Evolutionary conservation across 2,888 invertebrate genomes (phyloP), one percentile per base, ranked within the genome.

Genomic region (Clepsis dumicolana): DNA sequence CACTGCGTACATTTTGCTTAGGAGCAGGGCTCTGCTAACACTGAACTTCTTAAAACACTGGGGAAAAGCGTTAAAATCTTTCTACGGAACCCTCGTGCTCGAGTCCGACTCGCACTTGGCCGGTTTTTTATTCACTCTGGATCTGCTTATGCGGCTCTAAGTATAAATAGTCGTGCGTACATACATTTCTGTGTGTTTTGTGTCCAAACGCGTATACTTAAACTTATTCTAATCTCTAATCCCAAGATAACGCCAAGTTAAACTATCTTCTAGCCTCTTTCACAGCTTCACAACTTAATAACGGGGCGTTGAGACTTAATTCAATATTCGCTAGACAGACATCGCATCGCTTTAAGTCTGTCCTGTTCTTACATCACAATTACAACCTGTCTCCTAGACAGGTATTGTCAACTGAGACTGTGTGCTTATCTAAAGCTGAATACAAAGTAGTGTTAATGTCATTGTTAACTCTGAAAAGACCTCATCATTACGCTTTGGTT

Each of bases 251-350:
- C n/a, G 32, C 32, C 32, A 8, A 32, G 10, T 32, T 10, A 10
- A 32, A 32, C 0, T 0, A 10, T 32, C 5, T 14, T 38, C 63
- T 57, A 67, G 21, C 48, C 25, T 38, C 35, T 61, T 61, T 61
- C 60, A 61, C 60, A 56, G 56, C 38, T 53, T 61, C 60, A 65
- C 44, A 61, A 61, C 60, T 61, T 54, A 65, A 65, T 65, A 61
- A 65, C 52, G 29, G 57, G 32, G 14, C 41, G 53, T 54, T 56
- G 29, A 48, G 18, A 48, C 29, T 57, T 57, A 27, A 63, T 67
- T 62, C 38, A 27, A 56, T 67, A 56, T 66, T 56, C 29, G 56
- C 62, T 61, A 66, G 54, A 62, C 48, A 53, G 60, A 61, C 56
- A 50, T 21, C 62, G 48, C 56, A 50, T 21, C 62, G 48, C 54